Base-by-base conservation (phyloP, 2,797 vertebrate genomes). In the Paramormyrops hopkinsi region DNA sequence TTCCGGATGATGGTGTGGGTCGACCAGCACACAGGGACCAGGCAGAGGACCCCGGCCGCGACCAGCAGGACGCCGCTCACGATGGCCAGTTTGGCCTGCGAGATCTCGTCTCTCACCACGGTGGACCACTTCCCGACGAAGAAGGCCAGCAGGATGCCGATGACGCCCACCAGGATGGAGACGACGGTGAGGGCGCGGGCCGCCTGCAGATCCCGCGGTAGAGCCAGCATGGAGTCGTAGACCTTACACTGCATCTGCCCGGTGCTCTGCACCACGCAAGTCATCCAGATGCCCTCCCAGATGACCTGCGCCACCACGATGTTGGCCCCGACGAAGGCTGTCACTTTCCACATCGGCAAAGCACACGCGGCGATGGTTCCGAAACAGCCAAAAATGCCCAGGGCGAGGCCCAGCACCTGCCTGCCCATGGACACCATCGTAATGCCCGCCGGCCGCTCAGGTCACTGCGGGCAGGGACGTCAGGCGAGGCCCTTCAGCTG, bases 341-440 rank as follows among this genome's bases (percentile, higher is more conserved):
- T 96, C 90, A 98, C 97, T 6, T 95, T 95, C 98, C 98, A 99
- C 98, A 99, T 98, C 48, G 98, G 98, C 89, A 99, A 91, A 0
- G 95, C 96, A 0, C 98, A 99, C 85, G 96, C 94, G 0, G 98
- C 92, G 76, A 99, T 96, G 90, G 93, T 90, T 0, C 96, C 98
- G 91, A 99, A 2, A 95, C 97, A 98, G 90, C 98, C 98, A 7
- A 99, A 93, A 91, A 97, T 90, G 0, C 94, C 95, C 79, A 99
- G 94, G 90, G 91, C 88, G 0, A 98, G 96, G 93, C 98, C 98
- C 94, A 98, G 92, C 90, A 99, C 95, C 94, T 99, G 98, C 9
- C 98, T 95, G 88, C 98, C 97, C 97, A 97, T 94, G 14, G 98
- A 98, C 87, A 97, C 97, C 98, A 99, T 99, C 89, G 51, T 92